phyloP scores from a whole-genome alignment of 2,888 invertebrate genomes.

The Lycophotia porphyrea region DNA sequence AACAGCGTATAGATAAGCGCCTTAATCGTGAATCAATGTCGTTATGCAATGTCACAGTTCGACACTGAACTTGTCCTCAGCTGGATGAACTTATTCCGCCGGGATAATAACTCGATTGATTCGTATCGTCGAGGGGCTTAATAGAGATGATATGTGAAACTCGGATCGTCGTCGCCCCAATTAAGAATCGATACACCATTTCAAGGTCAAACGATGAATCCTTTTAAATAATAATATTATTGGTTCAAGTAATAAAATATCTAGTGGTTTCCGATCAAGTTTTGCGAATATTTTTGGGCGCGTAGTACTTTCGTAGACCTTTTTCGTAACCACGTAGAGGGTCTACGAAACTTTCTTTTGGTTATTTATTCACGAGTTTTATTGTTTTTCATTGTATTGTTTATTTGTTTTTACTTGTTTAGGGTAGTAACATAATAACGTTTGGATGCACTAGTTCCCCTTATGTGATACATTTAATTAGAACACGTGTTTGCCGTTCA shows the following conservation, averaged over 20 bases:
- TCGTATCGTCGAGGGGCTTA: slow-evolving; percentile 29
- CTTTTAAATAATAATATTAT: slow-evolving; percentile 32
- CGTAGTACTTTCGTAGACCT: slow-evolving; percentile 57
- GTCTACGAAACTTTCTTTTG: slow-evolving; percentile 51
- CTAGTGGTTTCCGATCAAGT: slow-evolving; percentile 9
- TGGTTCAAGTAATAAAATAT: slow-evolving; percentile 24
- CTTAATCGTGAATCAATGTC: slow-evolving; percentile 72
- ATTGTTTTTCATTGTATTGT: neutral
- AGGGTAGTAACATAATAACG: neutral
- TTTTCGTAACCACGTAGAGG: slow-evolving; percentile 56
- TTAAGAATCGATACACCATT: slow-evolving; percentile 47
- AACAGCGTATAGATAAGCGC: slow-evolving; percentile 72
- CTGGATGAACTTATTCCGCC: slow-evolving; percentile 45
- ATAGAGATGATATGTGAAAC: slow-evolving; percentile 37
- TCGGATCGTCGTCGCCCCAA: slow-evolving; percentile 16
- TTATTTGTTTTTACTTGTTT: neutral
- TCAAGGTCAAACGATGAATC: slow-evolving; percentile 38
- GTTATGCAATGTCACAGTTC: slow-evolving; percentile 65
- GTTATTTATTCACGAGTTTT: neutral
- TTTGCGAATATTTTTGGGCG: slow-evolving; percentile 38
- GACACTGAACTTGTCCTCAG: slow-evolving; percentile 73
- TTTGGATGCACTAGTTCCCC: slow-evolving; percentile 12
- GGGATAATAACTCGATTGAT: slow-evolving; percentile 49
- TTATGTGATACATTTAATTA: slow-evolving; percentile 31
- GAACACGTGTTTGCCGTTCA: slow-evolving; percentile 17